Conservation (phyloP, 2,797 vertebrate genomes). For the Enteromius argenteus region DNA sequence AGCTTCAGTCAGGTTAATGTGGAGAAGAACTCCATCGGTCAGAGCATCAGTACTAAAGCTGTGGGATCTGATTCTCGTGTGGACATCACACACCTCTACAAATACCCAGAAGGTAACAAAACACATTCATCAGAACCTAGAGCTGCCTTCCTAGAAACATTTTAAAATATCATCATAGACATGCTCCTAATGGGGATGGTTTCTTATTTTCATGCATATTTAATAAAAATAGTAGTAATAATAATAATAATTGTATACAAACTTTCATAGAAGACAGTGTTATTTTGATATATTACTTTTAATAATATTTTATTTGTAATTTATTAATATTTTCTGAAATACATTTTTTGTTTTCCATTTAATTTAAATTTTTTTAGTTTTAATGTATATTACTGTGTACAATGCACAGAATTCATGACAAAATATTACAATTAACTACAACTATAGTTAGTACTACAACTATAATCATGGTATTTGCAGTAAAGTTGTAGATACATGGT, state of each 20-base stretch:
- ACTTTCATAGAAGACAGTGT: not conserved
- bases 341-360: too few relatives aligned
- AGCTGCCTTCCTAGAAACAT: not conserved
- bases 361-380: too few relatives aligned
- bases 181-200: not conserved
- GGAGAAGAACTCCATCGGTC: conserved; percentile 72
- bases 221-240: too few relatives aligned
- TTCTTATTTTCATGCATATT: not conserved
- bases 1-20: conserved; percentile 65
- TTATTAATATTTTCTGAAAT: too few relatives aligned
- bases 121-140: not conserved
- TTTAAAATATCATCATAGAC: not conserved
- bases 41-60: conserved; percentile 87
- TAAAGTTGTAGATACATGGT: too few relatives aligned
- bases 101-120: conserved; percentile 83
- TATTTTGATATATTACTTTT: too few relatives aligned
- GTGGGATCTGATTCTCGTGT: conserved; percentile 76
- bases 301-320: too few relatives aligned
- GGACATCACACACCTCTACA: conserved; percentile 86
- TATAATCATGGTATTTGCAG: too few relatives aligned
- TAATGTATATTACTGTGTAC: not conserved
- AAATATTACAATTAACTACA: not conserved
- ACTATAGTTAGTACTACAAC: too few relatives aligned
- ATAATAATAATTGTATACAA: not conserved
- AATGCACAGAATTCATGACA: not conserved